Percentiles rank a stretch among this genome's conserved stretches.
Conservation (phyloP, 2,888 invertebrate genomes). For the Mystacides longicornis region DNA sequence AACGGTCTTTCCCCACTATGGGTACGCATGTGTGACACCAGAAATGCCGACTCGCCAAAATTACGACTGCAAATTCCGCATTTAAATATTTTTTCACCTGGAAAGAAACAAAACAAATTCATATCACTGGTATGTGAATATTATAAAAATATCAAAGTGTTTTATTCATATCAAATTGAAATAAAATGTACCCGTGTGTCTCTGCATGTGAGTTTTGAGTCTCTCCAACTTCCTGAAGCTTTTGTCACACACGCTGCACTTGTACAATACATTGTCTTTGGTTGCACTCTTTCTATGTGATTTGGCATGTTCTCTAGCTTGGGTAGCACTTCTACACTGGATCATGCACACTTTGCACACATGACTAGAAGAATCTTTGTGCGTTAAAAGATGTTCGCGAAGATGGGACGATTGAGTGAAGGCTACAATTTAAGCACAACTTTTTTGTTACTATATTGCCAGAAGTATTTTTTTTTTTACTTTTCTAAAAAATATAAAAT, state of each 20-base stretch:
- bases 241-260: constrained; percentile 22
- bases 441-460: too few species aligned
- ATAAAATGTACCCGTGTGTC: constrained; percentile 23
- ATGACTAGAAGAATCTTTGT: constrained; percentile 33
- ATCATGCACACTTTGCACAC: constrained; percentile 34
- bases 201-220: constrained; percentile 20
- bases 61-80: constrained; percentile 24
- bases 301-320: constrained; percentile 8
- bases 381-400: constrained; percentile 35
- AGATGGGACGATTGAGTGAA: constrained; percentile 20
- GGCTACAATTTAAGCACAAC: constrained; percentile 6
- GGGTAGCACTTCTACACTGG: constrained; percentile 2
- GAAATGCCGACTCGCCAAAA: constrained; percentile 17
- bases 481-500: too few species aligned
- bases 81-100: constrained; percentile 23
- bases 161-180: too few species aligned
- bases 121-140: too few species aligned
- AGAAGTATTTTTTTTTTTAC: too few species aligned
- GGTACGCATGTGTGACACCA: constrained; percentile 21
- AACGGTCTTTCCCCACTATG: constrained; percentile 23
- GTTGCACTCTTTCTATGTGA: constrained; percentile 1
- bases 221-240: constrained; percentile 19
- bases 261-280: constrained; percentile 15
- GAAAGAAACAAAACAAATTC: neutral
- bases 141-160: too few species aligned